phyloP scores from a whole-genome alignment of 1,140 invertebrate genomes.

The Trichonephila inaurata region DNA sequence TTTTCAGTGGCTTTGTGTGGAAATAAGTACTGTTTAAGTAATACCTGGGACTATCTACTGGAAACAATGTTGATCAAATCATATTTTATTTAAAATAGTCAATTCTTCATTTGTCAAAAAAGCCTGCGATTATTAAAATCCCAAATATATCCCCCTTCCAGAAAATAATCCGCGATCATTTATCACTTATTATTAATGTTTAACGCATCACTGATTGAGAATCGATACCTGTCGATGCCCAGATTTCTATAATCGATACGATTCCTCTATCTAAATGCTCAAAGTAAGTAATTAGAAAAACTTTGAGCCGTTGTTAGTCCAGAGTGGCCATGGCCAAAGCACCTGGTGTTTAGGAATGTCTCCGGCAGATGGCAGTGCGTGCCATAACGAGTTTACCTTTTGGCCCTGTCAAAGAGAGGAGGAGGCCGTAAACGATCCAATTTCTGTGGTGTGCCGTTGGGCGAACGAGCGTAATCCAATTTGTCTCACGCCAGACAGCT shows the following conservation, averaged over 20 bases:
- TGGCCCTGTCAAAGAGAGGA: constrained; percentile 57
- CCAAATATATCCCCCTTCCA: background rate
- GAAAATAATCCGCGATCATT: background rate
- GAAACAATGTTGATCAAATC: too few relatives aligned
- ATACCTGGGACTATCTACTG: too few relatives aligned
- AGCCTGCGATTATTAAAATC: too few relatives aligned
- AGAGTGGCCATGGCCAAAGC: background rate
- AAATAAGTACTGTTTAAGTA: too few relatives aligned
- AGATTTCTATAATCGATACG: background rate
- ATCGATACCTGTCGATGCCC: background rate
- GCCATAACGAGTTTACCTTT: constrained; percentile 74
- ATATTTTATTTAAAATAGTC: too few relatives aligned
- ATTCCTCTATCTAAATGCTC: background rate
- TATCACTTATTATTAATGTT: background rate
- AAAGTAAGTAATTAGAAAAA: constrained; percentile 32
- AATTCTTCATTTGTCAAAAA: too few relatives aligned
- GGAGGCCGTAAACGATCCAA: constrained; percentile 75
- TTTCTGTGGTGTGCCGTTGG: constrained; percentile 75
- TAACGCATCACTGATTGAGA: background rate
- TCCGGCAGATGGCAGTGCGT: constrained; percentile 58
- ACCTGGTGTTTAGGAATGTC: constrained; percentile 57
- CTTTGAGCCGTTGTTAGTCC: constrained; percentile 33
- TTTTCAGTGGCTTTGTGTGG: too few relatives aligned
- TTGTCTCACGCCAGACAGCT: constrained; percentile 70
- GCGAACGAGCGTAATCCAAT: constrained; percentile 73